phyloP scores from a whole-genome alignment of 2,888 invertebrate genomes.

The Melanotus villosus region DNA sequence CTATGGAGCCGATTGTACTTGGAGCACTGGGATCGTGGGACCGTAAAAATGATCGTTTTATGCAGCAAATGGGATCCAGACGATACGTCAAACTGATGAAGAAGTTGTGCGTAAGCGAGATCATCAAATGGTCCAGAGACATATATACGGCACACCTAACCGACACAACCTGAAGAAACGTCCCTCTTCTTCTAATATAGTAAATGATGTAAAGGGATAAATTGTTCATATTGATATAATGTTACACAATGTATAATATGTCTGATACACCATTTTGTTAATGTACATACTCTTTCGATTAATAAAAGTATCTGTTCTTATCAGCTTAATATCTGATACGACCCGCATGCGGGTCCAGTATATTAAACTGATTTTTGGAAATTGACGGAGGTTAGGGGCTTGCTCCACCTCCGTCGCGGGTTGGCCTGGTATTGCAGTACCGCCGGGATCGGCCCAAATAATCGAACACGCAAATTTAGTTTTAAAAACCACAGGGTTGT shows the following conservation, averaged over 20 bases:
- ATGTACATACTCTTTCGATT: too few species aligned
- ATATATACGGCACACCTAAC: too few species aligned
- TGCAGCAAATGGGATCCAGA: background rate
- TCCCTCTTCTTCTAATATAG: too few species aligned
- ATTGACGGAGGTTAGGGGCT: slow-evolving; percentile 68
- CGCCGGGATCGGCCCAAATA: slow-evolving; percentile 76
- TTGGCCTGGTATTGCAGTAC: slow-evolving; percentile 80
- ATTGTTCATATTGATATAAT: too few species aligned
- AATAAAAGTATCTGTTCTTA: slow-evolving; percentile 80
- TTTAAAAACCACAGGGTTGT: too few species aligned
- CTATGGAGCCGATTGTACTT: background rate
- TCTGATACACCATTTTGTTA: too few species aligned
- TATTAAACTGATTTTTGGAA: slow-evolving; percentile 59
- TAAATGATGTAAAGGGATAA: too few species aligned
- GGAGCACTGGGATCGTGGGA: background rate
- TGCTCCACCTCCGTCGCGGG: slow-evolving; percentile 78
- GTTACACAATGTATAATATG: too few species aligned
- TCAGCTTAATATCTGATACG: slow-evolving; percentile 80
- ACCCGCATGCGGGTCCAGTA: slow-evolving; percentile 68
- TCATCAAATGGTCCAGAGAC: background rate
- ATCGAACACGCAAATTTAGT: too few species aligned
- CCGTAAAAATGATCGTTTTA: background rate
- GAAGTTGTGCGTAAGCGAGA: background rate
- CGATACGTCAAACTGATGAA: background rate
- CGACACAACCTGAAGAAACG: too few species aligned